Evolutionary conservation across 2,888 invertebrate species (phyloP), one percentile per base, ranked within the genome.

Genomic region (Leucophenga montana): DNA sequence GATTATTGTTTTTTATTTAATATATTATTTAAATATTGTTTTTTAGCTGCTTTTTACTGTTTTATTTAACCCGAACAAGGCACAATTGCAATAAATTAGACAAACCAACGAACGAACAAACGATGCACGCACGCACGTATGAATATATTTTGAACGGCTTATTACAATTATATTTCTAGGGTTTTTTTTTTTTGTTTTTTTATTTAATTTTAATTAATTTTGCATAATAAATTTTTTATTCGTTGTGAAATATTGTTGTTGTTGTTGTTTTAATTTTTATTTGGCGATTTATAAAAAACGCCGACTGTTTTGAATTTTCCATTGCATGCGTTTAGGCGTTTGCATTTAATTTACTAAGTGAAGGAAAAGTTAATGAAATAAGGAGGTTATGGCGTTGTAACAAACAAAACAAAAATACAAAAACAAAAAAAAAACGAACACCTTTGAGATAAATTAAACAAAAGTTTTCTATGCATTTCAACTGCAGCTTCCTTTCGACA

Each of bases 141-240:
- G 71, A 56, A 71, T 72, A 72, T 68, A 44, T 48, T 67, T 62
- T 33, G 14, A 62, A 53, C 54, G 64, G 62, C 73, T 48, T 59
- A 71, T 62, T 50, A 67, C 56, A 67, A 59, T 20, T 56, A 44
- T 44, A 16, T 50, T 54, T 48, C 14, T 62, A 22, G n/a, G 18
- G 46, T 44, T 65, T n/a, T 48, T 66, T 18, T 54, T 27, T 57
- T 31, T 50, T 57, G 62, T 62, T 39, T 66, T 67, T 67, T 48
- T n/a, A n/a, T 67, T 16, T 50, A 66, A 48, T 9, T 67, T 20
- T 46, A 8, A 16, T 67, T 67, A 46, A 20, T 8, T 69, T n/a
- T 57, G 16, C 9, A 39, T 66, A 27, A 65, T 77, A 71, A 71
- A 73, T 73, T 71, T 75, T 72, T 68, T 70, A 73, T 77, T 75